Conservation (phyloP, 2,113 vertebrate genomes). For the Todiramphus saurophagus region DNA sequence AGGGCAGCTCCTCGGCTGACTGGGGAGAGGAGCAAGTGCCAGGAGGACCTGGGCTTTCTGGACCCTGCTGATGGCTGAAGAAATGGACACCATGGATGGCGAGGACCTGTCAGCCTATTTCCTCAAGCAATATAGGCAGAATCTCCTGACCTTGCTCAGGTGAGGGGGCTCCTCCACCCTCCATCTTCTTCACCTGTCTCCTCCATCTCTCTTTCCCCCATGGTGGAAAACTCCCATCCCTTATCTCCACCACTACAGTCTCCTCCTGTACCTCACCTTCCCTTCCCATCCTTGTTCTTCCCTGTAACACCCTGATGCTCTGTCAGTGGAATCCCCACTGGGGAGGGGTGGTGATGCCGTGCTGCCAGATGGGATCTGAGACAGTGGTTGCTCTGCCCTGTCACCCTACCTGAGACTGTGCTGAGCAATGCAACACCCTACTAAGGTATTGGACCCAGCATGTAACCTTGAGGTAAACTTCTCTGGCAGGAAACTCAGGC, state of each 20-base stretch:
- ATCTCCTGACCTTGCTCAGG: constrained; percentile 58
- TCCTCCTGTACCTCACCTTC: background rate
- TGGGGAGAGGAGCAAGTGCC: background rate
- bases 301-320: too few relatives aligned
- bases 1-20: background rate
- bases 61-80: background rate
- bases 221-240: accelerated
- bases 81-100: constrained; percentile 26
- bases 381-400: background rate
- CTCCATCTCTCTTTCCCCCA: background rate
- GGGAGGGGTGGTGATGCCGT: background rate
- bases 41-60: background rate
- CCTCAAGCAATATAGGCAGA: constrained; percentile 35
- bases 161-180: background rate
- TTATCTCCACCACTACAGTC: background rate
- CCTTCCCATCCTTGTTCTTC: background rate
- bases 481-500: constrained; percentile 53
- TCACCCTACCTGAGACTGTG: background rate
- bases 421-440: background rate
- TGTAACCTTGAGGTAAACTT: accelerated
- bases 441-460: accelerated
- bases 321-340: background rate
- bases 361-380: background rate
- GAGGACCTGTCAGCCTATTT: constrained; percentile 61
- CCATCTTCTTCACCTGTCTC: background rate